Percentiles rank a stretch among this genome's conserved stretches.
phyloP scores from a whole-genome alignment of 2,113 vertebrate genomes.

The Athene noctua region DNA sequence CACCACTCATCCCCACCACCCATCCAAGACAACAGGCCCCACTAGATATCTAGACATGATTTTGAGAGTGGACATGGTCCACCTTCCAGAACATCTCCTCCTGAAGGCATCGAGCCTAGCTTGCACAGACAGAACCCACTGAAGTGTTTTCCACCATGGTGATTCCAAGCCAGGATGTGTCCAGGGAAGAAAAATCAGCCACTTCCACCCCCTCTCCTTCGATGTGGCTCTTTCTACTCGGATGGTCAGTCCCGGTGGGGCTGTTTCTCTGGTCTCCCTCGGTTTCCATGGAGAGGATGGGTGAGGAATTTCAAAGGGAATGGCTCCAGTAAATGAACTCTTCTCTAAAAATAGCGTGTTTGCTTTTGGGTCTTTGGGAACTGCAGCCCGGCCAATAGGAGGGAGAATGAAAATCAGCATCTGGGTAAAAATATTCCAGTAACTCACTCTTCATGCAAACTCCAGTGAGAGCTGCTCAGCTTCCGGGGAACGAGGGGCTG shows the following conservation, averaged over 20 bases:
- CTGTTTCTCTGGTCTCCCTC: conserved; percentile 34
- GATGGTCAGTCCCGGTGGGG: conserved; percentile 45
- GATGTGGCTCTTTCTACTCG: conserved; percentile 1
- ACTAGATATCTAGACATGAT: no score
- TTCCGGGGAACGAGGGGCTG: not conserved
- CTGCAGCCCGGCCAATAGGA: conserved; percentile 30
- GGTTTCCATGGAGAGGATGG: conserved; percentile 73
- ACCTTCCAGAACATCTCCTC: not conserved
- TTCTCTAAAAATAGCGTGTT: conserved; percentile 74
- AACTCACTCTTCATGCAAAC: not conserved
- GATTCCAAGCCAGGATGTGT: not conserved
- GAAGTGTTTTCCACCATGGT: not conserved
- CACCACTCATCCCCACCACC: not conserved
- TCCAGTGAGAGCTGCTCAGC: not conserved
- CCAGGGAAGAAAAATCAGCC: not conserved
- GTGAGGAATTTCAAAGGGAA: conserved; percentile 79
- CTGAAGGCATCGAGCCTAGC: not conserved
- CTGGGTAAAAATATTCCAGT: conserved; percentile 50
- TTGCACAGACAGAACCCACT: not conserved
- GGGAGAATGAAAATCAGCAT: conserved; percentile 2
- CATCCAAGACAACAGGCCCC: not conserved
- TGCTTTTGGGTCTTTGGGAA: conserved; percentile 72
- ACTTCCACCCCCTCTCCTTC: not conserved
- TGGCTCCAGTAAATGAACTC: conserved; percentile 73
- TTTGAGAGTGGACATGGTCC: not conserved